A percentile compares a stretch with the other conserved stretches of the same genome.
Evolutionary conservation across 1,140 invertebrate species (phyloP).

Genomic region (Apis florea): DNA sequence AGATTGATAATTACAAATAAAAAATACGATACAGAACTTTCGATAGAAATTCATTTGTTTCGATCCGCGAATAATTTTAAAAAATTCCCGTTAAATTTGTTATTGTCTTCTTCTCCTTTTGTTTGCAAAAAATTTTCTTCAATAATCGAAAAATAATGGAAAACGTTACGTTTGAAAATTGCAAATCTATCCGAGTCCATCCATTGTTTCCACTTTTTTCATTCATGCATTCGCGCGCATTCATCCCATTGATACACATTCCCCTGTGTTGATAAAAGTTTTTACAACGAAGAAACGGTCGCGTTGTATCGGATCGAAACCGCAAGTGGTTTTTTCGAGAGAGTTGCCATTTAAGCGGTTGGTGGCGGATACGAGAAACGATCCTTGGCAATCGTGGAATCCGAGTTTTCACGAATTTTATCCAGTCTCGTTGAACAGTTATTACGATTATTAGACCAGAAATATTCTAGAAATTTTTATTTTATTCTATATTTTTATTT

Average conservation of each 20-base stretch:
- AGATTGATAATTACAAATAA: neutral
- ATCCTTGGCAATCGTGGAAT: neutral
- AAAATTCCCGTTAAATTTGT: no score
- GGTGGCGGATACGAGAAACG: neutral
- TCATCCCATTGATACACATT: neutral
- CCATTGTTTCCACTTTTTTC: no score
- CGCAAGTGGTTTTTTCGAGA: neutral
- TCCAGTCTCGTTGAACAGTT: neutral
- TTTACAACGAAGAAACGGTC: neutral
- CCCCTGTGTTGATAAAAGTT: neutral
- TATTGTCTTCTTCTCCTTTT: no score
- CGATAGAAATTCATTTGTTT: no score
- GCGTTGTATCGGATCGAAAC: neutral
- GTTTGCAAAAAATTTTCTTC: no score
- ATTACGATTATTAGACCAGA: constrained; percentile 48
- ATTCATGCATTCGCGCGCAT: neutral
- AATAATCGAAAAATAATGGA: no score
- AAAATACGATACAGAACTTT: no score
- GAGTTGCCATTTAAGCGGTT: neutral
- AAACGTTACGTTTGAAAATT: no score
- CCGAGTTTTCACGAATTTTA: constrained; percentile 1
- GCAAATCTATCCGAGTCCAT: no score
- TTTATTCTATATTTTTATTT: neutral
- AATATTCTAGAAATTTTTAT: constrained; percentile 42
- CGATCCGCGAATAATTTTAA: no score